phyloP scores from a whole-genome alignment of 2,113 vertebrate genomes.

The Lepisosteus oculatus region DNA sequence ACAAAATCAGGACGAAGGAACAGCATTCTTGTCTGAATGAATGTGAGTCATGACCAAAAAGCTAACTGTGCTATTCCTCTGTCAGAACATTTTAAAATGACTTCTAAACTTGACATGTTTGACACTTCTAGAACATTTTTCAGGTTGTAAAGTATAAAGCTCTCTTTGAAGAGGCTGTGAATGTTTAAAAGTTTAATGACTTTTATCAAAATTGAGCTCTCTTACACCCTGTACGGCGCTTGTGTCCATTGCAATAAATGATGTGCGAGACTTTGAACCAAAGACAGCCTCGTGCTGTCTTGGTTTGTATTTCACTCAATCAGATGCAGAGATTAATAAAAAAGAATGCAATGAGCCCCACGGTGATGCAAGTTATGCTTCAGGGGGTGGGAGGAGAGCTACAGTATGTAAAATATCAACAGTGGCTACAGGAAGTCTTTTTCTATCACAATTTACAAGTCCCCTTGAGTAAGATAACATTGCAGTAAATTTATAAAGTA shows the following conservation, averaged over 20 bases:
- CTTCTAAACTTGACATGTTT: background rate
- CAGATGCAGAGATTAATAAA: no score
- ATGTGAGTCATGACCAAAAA: background rate
- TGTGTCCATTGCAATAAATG: background rate
- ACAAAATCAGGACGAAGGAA: background rate
- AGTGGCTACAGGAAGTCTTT: no score
- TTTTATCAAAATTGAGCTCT: background rate
- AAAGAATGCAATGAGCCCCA: no score
- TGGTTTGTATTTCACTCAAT: no score
- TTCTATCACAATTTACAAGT: no score
- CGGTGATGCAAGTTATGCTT: no score
- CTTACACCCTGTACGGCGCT: background rate
- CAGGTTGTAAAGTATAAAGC: background rate
- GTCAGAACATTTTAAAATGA: background rate
- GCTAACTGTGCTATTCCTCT: background rate
- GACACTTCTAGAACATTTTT: background rate
- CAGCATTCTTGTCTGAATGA: background rate
- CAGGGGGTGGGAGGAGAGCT: no score
- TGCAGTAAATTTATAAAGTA: no score
- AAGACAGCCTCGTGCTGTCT: no score
- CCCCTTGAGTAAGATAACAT: no score
- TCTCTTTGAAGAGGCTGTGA: slow-evolving; percentile 1
- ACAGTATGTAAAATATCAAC: no score
- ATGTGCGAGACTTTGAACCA: no score
- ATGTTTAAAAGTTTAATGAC: slow-evolving; percentile 21